Conservation (phyloP, 2,888 invertebrate species). For the Volucella inflata region DNA sequence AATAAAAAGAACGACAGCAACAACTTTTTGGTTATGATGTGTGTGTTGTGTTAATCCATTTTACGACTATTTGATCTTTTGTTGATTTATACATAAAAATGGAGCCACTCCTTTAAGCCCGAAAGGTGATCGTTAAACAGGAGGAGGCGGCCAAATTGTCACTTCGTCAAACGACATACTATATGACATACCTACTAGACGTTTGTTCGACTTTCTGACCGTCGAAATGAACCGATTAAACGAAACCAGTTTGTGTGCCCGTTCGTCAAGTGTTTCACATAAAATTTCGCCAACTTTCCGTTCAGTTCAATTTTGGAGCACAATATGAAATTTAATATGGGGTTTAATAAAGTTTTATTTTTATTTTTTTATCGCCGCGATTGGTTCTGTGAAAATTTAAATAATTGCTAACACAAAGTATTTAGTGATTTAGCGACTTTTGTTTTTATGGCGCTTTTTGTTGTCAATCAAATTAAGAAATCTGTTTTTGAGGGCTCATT, state of each 20-base stretch:
- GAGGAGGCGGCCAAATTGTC: neutral
- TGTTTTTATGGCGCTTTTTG: slow-evolving; percentile 37
- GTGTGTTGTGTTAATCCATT: slow-evolving; percentile 29
- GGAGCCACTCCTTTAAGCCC: slow-evolving; percentile 29
- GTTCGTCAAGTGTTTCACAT: slow-evolving; percentile 5
- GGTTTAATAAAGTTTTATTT: slow-evolving; percentile 33
- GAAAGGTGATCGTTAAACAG: neutral
- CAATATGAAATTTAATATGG: slow-evolving; percentile 54
- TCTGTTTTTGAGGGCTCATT: slow-evolving; percentile 15
- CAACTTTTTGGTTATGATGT: slow-evolving; percentile 1
- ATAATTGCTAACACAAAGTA: slow-evolving; percentile 50
- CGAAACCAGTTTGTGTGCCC: slow-evolving; percentile 23
- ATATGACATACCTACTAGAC: slow-evolving; percentile 6
- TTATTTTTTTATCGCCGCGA: slow-evolving; percentile 4
- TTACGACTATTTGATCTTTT: slow-evolving; percentile 42
- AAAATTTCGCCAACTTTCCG: slow-evolving; percentile 37
- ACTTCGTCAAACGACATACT: no score
- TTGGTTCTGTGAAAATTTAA: slow-evolving; percentile 50
- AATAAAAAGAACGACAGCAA: neutral
- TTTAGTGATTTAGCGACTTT: slow-evolving; percentile 54
- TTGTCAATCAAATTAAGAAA: slow-evolving; percentile 35
- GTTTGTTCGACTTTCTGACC: neutral
- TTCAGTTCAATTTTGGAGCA: slow-evolving; percentile 21
- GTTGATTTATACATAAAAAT: slow-evolving; percentile 41
- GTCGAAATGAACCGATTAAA: slow-evolving; percentile 12